A percentile compares a stretch with the other conserved stretches of the same genome.
These are phyloP conservation scores for Thalpophila matura DNA, from an alignment of 2,888 invertebrate genomes.

Conservation along the genomic window DNA sequence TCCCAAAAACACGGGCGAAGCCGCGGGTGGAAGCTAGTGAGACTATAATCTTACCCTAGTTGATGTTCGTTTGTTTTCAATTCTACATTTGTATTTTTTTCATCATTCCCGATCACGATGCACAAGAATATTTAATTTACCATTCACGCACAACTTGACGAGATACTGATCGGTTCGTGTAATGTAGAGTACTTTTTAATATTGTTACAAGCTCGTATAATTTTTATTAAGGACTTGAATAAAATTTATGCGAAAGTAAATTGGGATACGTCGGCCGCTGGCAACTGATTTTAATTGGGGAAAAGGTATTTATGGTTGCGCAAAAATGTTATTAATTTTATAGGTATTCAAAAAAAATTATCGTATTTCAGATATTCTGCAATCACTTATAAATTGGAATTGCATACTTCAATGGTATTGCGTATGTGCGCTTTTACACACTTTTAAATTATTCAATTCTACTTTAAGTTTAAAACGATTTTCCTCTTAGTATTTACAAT, in stretches of 20 bases:
- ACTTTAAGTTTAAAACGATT: background rate
- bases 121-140: constrained; percentile 16
- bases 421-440: background rate
- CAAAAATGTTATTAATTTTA: constrained; percentile 19
- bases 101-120: constrained; percentile 10
- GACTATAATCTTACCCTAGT: background rate
- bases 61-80: constrained; percentile 4
- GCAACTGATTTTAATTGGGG: constrained; percentile 42
- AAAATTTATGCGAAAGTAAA: constrained; percentile 31
- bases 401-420: background rate
- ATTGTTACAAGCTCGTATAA: constrained; percentile 32
- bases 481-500: too few species aligned
- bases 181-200: constrained; percentile 32
- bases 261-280: constrained; percentile 22
- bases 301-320: constrained; percentile 22
- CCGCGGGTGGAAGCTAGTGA: too few species aligned
- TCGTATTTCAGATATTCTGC: constrained; percentile 6
- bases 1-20: too few species aligned
- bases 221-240: constrained; percentile 26
- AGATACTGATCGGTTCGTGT: constrained; percentile 22
- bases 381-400: constrained; percentile 4
- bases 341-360: constrained; percentile 10
- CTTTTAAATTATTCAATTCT: background rate
- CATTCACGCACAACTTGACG: constrained; percentile 15
- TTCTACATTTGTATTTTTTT: background rate